Evolutionary conservation across 1,140 invertebrate species (phyloP), one percentile per base, ranked within the genome.

Genomic region (Drosophila sp.): DNA sequence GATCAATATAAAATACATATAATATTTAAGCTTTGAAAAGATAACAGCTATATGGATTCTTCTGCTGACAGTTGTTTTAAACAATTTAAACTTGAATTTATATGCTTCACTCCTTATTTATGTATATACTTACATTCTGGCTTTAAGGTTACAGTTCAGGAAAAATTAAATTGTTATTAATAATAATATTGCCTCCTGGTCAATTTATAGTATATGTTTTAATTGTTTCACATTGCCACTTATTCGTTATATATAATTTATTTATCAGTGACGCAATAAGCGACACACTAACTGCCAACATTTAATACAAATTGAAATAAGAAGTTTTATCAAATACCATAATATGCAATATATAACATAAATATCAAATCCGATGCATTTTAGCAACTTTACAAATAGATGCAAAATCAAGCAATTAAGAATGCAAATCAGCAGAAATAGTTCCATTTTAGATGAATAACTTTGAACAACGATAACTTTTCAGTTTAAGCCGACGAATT

Each of bases 401-500:
- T 51, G 14, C 0, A 61, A 45, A 34, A 14, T 2, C 14, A 63
- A 9, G 11, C 34, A 43, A 32, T 8, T 21, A 8, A 63, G 3
- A 64, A 64, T 34, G 5, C 11, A 53, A 32, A 34, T 2, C 6
- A 11, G 1, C 7, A 46, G 7, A 21, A 67, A 34, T 7, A 18
- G 7, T 9, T 67, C 45, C 43, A 61, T 67, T 18, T 25, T 41
- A 8, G 1, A 0, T 5, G 13, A 4, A 29, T 11, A 18, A 14
- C 13, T 7, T 36, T 7, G 11, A 18, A 16, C 7, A 13, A 8
- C 34, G 8, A 61, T n/a, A 21, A 69, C 58, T 62, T 45, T 51
- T 13, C n/a, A 57, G 21, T 3, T 2, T 8, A 7, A 29, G 9
- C 29, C 18, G 29, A 27, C n/a, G 32, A 57, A 29, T 4, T 16